These are phyloP conservation scores for Rhingia rostrata DNA, from an alignment of 2,888 invertebrate species.

Conservation along the genomic window DNA sequence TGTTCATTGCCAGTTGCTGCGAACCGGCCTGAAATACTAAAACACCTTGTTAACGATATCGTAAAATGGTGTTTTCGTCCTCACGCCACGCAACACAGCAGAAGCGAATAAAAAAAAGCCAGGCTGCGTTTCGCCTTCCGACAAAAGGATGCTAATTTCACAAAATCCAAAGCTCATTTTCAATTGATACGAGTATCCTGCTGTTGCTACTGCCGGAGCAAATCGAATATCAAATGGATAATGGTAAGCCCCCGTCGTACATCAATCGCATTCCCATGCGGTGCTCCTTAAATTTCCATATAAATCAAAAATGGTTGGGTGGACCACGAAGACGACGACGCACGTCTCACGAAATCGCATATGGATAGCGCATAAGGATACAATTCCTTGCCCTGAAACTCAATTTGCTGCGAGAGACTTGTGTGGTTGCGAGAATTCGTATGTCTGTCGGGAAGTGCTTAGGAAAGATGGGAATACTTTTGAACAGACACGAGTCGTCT, in stretches of 20 bases:
- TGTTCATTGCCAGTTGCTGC: slow-evolving; percentile 43
- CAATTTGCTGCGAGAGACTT: slow-evolving; percentile 49
- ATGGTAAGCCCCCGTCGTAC: slow-evolving; percentile 38
- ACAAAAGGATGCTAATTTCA: slow-evolving; percentile 60
- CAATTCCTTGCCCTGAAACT: slow-evolving; percentile 55
- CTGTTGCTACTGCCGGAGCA: slow-evolving; percentile 17
- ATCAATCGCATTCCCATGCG: slow-evolving; percentile 73
- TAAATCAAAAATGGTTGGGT: slow-evolving; percentile 62
- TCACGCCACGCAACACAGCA: background rate
- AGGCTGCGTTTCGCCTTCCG: background rate
- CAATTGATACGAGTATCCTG: slow-evolving; percentile 19
- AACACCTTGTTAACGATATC: slow-evolving; percentile 65
- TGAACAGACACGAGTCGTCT: slow-evolving; percentile 14
- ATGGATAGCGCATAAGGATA: slow-evolving; percentile 52
- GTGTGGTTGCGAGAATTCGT: slow-evolving; percentile 41
- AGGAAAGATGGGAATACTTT: background rate
- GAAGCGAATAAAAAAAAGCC: no score
- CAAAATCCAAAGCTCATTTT: slow-evolving; percentile 18
- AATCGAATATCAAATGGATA: slow-evolving; percentile 64
- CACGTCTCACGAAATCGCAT: slow-evolving; percentile 32
- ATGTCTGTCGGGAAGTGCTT: background rate
- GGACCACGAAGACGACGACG: slow-evolving; percentile 33
- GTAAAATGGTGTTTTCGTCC: slow-evolving; percentile 30
- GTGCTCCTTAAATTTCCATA: slow-evolving; percentile 69
- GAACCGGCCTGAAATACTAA: slow-evolving; percentile 48